Evolutionary conservation across 1,140 invertebrate species (phyloP).

Genomic region (Bombus sibiricus): DNA sequence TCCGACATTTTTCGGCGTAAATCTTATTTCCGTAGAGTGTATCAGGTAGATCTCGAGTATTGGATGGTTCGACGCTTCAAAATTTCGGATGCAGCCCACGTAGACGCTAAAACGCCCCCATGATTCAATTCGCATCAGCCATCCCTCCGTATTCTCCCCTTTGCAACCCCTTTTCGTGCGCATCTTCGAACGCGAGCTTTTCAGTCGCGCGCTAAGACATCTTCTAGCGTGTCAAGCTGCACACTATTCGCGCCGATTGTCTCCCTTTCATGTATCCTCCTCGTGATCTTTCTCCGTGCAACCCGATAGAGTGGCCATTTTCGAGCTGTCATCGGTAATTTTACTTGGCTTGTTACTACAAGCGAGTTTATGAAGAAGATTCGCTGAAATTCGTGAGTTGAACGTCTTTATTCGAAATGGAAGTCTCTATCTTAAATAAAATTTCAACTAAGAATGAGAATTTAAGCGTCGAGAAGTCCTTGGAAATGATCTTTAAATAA

Average conservation of each 20-base stretch:
- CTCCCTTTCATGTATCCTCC: slow-evolving; percentile 26
- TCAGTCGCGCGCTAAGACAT: slow-evolving; percentile 28
- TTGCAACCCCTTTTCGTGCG: slow-evolving; percentile 6
- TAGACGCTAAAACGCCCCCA: slow-evolving; percentile 81
- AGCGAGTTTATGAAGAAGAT: neutral
- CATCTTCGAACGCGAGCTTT: slow-evolving; percentile 36
- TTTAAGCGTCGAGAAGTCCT: neutral
- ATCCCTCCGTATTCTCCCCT: slow-evolving; percentile 43
- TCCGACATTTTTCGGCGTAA: slow-evolving; percentile 33
- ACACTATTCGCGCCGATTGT: slow-evolving; percentile 52
- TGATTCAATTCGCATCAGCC: slow-evolving; percentile 82
- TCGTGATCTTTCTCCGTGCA: neutral
- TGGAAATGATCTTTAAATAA: neutral
- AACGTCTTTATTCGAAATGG: neutral
- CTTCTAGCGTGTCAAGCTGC: slow-evolving; percentile 51
- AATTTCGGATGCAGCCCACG: slow-evolving; percentile 78
- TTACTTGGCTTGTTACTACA: no score
- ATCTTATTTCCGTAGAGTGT: slow-evolving; percentile 39
- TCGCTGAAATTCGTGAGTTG: neutral
- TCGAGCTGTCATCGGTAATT: neutral
- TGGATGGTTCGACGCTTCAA: slow-evolving; percentile 67
- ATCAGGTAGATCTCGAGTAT: slow-evolving; percentile 53
- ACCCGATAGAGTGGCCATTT: neutral
- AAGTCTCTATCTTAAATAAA: neutral
- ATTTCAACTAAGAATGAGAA: neutral